Evolutionary conservation across 2,888 invertebrate genomes (phyloP).

Genomic region (Orgyia antiqua): DNA sequence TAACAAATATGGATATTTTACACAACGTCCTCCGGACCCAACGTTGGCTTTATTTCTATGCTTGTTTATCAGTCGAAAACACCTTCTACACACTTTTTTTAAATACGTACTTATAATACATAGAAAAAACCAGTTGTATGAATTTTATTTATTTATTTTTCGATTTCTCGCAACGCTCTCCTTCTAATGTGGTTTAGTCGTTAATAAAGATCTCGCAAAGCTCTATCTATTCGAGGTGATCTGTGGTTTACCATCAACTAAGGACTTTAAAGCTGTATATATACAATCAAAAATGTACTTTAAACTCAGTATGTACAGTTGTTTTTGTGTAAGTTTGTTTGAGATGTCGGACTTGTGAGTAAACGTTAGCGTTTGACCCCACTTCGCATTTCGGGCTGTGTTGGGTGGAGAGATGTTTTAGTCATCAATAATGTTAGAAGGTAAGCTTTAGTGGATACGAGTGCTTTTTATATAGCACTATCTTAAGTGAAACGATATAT

Average conservation of each 20-base stretch:
- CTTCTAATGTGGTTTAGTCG: too few relatives aligned
- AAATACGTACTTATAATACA: too few relatives aligned
- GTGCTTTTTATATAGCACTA: conserved; percentile 33
- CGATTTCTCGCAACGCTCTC: too few relatives aligned
- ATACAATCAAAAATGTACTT: conserved; percentile 19
- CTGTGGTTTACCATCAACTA: conserved; percentile 31
- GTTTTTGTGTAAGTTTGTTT: conserved; percentile 6
- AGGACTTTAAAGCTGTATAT: conserved; percentile 27
- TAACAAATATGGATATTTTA: too few relatives aligned
- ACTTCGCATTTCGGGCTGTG: conserved; percentile 63
- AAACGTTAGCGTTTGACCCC: conserved; percentile 72
- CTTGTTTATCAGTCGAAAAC: too few relatives aligned
- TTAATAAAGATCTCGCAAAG: too few relatives aligned
- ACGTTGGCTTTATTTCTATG: too few relatives aligned
- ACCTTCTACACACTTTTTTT: too few relatives aligned
- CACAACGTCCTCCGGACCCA: too few relatives aligned
- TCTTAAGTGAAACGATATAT: conserved; percentile 1
- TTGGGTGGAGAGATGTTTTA: conserved; percentile 55
- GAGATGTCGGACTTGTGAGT: conserved; percentile 34
- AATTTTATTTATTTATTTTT: too few relatives aligned
- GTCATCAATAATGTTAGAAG: conserved; percentile 74
- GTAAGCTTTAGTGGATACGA: conserved; percentile 59
- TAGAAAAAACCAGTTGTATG: too few relatives aligned
- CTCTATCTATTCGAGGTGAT: too few relatives aligned
- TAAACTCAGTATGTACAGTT: conserved; percentile 7